A percentile compares a stretch with the other conserved stretches of the same genome.
phyloP scores from a whole-genome alignment of 1,140 invertebrate genomes.

The Cherax destructor region DNA sequence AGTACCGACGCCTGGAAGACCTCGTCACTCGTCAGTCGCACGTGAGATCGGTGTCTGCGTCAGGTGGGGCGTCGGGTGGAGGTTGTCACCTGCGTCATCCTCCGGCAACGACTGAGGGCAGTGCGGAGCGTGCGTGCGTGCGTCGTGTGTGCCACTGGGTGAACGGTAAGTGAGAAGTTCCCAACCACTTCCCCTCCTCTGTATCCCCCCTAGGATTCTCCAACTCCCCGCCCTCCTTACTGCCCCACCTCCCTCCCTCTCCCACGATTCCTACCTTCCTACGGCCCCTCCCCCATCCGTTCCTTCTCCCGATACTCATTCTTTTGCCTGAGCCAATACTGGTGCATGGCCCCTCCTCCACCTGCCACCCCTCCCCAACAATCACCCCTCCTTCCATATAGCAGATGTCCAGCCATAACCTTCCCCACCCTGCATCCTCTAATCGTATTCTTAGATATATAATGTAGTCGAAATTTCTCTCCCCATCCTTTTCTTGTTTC shows the following conservation, averaged over 20 bases:
- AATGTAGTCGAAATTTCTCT: no score
- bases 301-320: slow-evolving; percentile 6
- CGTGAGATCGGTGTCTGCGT: not conserved
- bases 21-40: not conserved
- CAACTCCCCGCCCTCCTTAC: not conserved
- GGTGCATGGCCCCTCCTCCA: not conserved
- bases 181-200: slow-evolving; percentile 31
- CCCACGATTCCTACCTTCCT: not conserved
- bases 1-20: not conserved
- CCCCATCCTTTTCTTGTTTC: no score
- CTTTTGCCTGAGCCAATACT: slow-evolving; percentile 7
- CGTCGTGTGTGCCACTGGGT: slow-evolving; percentile 35
- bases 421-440: not conserved
- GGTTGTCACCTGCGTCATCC: not conserved
- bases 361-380: not conserved
- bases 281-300: not conserved
- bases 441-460: no score
- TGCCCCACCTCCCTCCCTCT: slow-evolving; percentile 4
- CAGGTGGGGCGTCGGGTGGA: not conserved
- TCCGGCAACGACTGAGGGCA: not conserved
- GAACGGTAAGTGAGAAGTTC: slow-evolving; percentile 59
- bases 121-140: slow-evolving; percentile 4
- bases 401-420: slow-evolving; percentile 12
- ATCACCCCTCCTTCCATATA: not conserved
- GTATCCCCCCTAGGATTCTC: not conserved